A percentile compares a stretch with the other conserved stretches of the same genome.
phyloP scores from a whole-genome alignment of 1,140 invertebrate genomes.

The Protaetia brevitarsis region DNA sequence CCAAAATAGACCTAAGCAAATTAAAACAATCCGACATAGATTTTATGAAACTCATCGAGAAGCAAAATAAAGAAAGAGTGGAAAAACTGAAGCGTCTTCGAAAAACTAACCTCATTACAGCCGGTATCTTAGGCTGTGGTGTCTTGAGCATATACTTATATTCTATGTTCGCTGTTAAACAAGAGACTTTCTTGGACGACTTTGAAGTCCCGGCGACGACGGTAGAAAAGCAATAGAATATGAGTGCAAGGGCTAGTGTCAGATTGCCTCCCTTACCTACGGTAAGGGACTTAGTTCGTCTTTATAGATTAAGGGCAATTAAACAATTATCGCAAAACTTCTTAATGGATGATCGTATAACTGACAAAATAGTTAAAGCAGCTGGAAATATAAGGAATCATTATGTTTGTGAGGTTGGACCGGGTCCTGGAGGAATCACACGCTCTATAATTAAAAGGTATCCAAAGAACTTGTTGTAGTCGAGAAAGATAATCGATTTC shows the following conservation, averaged over 20 bases:
- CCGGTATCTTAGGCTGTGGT: slow-evolving; percentile 55
- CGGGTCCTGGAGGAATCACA: slow-evolving; percentile 94
- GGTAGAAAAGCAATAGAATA: slow-evolving; percentile 44
- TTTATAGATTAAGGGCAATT: slow-evolving; percentile 84
- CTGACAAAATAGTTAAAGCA: slow-evolving; percentile 78
- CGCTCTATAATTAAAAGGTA: slow-evolving; percentile 77
- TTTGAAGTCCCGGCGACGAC: slow-evolving; percentile 72
- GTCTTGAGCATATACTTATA: slow-evolving; percentile 77
- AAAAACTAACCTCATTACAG: slow-evolving; percentile 64
- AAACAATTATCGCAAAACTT: slow-evolving; percentile 97
- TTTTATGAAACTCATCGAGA: slow-evolving; percentile 75
- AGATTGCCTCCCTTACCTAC: slow-evolving; percentile 87
- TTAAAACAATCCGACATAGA: slow-evolving; percentile 64
- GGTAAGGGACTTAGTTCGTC: slow-evolving; percentile 81
- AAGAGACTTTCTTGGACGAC: slow-evolving; percentile 85
- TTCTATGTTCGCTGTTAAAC: slow-evolving; percentile 77
- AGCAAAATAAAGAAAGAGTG: slow-evolving; percentile 69
- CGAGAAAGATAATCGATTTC: slow-evolving; percentile 91
- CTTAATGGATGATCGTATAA: slow-evolving; percentile 82
- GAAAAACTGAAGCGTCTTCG: slow-evolving; percentile 58
- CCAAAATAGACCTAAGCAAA: slow-evolving; percentile 55
- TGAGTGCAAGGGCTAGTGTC: slow-evolving; percentile 47
- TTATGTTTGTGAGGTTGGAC: slow-evolving; percentile 90
- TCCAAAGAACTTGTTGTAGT: slow-evolving; percentile 79
- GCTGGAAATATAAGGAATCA: slow-evolving; percentile 66